Evolutionary conservation across 2,888 invertebrate genomes (phyloP).

Genomic region (Cheilosia pagana): DNA sequence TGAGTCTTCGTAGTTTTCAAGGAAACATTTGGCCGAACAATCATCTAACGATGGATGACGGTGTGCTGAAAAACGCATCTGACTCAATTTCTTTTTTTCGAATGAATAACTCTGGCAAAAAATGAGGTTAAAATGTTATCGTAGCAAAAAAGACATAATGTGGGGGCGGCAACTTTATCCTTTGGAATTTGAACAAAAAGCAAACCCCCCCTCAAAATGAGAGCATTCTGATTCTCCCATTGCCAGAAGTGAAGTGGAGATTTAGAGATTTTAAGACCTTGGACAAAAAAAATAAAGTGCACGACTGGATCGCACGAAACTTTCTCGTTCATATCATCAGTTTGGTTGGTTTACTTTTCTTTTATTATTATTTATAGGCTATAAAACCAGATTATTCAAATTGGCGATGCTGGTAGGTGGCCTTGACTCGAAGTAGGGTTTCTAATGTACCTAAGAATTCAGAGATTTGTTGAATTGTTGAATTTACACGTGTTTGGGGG

Average conservation of each 20-base stretch:
- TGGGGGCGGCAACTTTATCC: neutral
- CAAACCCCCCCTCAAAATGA: neutral
- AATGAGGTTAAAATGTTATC: slow-evolving; percentile 27
- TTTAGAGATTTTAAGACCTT: slow-evolving; percentile 9
- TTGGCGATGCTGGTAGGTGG: too few relatives aligned
- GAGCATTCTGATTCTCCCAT: too few relatives aligned
- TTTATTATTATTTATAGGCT: too few relatives aligned
- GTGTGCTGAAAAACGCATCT: slow-evolving; percentile 32
- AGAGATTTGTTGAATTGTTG: too few relatives aligned
- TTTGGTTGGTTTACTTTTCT: too few relatives aligned
- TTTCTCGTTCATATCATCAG: too few relatives aligned
- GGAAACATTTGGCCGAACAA: slow-evolving; percentile 26
- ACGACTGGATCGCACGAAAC: too few relatives aligned
- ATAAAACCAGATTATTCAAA: too few relatives aligned
- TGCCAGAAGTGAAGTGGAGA: slow-evolving; percentile 2
- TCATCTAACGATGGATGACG: slow-evolving; percentile 23
- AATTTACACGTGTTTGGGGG: too few relatives aligned
- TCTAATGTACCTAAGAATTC: too few relatives aligned
- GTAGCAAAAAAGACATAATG: slow-evolving; percentile 5
- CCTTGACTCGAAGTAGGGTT: too few relatives aligned
- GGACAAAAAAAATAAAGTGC: too few relatives aligned
- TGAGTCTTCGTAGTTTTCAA: neutral
- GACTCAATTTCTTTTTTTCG: slow-evolving; percentile 29
- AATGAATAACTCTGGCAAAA: slow-evolving; percentile 31
- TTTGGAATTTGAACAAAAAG: neutral